phyloP scores from a whole-genome alignment of 2,888 invertebrate genomes.

The Chydorus sphaericus region DNA sequence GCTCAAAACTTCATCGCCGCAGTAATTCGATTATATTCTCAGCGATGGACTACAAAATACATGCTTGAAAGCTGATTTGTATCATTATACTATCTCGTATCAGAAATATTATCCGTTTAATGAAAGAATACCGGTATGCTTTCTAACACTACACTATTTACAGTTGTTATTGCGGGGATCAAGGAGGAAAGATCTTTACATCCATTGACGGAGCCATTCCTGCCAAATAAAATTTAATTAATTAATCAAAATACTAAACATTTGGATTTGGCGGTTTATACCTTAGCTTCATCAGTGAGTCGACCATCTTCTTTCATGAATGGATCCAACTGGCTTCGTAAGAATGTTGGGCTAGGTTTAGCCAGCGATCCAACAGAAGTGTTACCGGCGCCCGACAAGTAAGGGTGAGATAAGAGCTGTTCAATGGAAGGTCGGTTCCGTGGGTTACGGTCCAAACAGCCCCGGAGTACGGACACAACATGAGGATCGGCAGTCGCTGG shows the following conservation, averaged over 20 bases:
- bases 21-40: too few species aligned
- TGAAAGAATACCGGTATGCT: too few species aligned
- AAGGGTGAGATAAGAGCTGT: conserved; percentile 46
- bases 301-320: not conserved
- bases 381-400: conserved; percentile 24
- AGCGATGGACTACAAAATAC: too few species aligned
- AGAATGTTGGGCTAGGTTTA: not conserved
- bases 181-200: too few species aligned
- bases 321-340: not conserved
- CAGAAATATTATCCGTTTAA: too few species aligned
- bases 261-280: not conserved
- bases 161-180: too few species aligned
- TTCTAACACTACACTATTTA: too few species aligned
- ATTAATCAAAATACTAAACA: not conserved
- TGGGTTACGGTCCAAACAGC: conserved; percentile 57
- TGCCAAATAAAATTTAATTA: not conserved
- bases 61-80: too few species aligned
- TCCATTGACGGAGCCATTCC: not conserved
- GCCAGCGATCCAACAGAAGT: too few species aligned
- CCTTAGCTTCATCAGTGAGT: not conserved
- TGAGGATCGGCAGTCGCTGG: conserved; percentile 36
- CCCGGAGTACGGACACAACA: conserved; percentile 46
- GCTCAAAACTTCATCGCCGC: too few species aligned
- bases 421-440: conserved; percentile 56
- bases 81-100: too few species aligned